Percentiles rank a stretch among this genome's conserved stretches.
phyloP scores from a whole-genome alignment of 2,888 invertebrate species.

The Tipula confusa region DNA sequence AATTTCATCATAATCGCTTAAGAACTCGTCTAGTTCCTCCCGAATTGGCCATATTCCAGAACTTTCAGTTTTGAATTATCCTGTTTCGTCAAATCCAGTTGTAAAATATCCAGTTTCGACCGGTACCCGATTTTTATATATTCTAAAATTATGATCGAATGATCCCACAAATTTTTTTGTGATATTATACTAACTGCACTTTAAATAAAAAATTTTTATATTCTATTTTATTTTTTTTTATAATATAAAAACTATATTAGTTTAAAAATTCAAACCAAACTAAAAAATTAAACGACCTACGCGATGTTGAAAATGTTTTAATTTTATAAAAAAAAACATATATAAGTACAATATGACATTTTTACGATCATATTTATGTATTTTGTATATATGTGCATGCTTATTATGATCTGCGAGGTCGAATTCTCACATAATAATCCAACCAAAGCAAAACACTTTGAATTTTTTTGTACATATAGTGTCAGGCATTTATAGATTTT shows the following conservation, averaged over 20 bases:
- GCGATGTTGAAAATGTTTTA: slow-evolving; percentile 14
- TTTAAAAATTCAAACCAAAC: background rate
- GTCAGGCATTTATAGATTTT: background rate
- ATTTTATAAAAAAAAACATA: background rate
- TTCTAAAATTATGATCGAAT: no score
- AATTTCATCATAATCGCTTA: no score
- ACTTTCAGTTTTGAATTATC: no score
- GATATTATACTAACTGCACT: background rate
- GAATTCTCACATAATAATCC: background rate
- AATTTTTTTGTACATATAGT: background rate
- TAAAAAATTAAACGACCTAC: slow-evolving; percentile 25
- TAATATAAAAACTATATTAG: background rate
- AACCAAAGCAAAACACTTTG: background rate
- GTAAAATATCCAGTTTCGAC: no score
- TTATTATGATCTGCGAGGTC: background rate
- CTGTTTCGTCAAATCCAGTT: no score
- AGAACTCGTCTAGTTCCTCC: no score
- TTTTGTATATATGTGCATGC: background rate
- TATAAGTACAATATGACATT: background rate
- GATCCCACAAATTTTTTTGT: background rate
- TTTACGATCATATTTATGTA: background rate
- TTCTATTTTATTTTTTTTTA: background rate
- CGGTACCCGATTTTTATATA: no score
- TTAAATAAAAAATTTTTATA: background rate
- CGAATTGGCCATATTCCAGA: no score